Evolutionary conservation across 1,140 invertebrate genomes (phyloP).

Genomic region (Diabrotica virgifera): DNA sequence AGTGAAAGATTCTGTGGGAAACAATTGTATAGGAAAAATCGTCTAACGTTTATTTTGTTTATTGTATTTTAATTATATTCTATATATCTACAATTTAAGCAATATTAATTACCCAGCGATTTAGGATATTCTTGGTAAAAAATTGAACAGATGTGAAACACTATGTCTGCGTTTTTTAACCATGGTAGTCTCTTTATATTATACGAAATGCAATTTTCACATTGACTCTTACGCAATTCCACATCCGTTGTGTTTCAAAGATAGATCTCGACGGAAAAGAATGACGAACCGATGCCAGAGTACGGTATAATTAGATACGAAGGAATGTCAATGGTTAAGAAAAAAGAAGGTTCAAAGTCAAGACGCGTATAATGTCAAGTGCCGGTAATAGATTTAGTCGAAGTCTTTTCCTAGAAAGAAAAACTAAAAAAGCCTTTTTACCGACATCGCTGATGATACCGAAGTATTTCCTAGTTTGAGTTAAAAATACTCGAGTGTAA

Average conservation of each 20-base stretch:
- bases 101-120: too few relatives aligned
- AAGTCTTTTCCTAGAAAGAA: neutral
- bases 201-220: neutral
- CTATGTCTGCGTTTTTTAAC: too few relatives aligned
- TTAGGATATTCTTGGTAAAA: too few relatives aligned
- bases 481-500: neutral
- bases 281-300: conserved; percentile 1
- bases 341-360: conserved; percentile 2
- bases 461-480: neutral
- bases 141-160: too few relatives aligned
- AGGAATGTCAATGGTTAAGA: conserved; percentile 2
- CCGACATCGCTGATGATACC: neutral
- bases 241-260: neutral
- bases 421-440: neutral
- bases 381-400: neutral
- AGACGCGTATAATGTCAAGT: neutral
- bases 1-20: too few relatives aligned
- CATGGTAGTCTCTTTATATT: too few relatives aligned
- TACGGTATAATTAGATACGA: neutral
- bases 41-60: too few relatives aligned
- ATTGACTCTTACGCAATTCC: neutral
- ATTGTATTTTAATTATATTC: too few relatives aligned
- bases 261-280: neutral
- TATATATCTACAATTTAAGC: too few relatives aligned
- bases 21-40: too few relatives aligned